phyloP scores from a whole-genome alignment of 2,113 vertebrate species.

The Corythoichthys intestinalis region DNA sequence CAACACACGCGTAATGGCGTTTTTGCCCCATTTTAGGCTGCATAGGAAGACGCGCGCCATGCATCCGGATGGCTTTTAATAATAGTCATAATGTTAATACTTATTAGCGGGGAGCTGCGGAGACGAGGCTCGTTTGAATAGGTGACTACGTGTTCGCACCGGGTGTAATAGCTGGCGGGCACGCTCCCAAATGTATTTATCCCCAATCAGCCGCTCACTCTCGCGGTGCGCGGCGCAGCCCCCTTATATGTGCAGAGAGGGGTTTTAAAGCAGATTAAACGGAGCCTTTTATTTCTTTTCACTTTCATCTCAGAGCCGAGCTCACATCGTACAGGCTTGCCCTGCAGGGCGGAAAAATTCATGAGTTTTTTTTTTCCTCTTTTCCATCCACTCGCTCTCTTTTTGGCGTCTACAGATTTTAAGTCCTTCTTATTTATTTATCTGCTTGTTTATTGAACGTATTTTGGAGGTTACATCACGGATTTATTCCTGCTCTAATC shows the following conservation, averaged over 20 bases:
- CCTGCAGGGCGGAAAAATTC: conserved; percentile 85
- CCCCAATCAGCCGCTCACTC: conserved; percentile 92
- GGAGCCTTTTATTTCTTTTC: conserved; percentile 96
- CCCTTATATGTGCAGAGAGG: conserved; percentile 83
- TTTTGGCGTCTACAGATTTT: conserved; percentile 75
- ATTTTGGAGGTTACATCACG: conserved; percentile 59
- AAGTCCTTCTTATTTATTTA: conserved; percentile 75
- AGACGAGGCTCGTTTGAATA: conserved; percentile 84
- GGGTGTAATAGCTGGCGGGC: conserved; percentile 92
- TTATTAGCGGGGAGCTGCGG: conserved; percentile 94
- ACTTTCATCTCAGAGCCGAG: conserved; percentile 98
- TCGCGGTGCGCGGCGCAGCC: conserved; percentile 88
- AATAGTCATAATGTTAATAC: conserved; percentile 88
- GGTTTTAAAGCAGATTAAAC: conserved; percentile 98
- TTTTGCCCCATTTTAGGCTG: conserved; percentile 18
- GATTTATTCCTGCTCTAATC: conserved; percentile 61
- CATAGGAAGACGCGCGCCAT: conserved; percentile 65
- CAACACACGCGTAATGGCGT: conserved; percentile 61
- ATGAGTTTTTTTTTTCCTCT: conserved; percentile 74
- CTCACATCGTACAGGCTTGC: conserved; percentile 81
- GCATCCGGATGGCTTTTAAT: conserved; percentile 89
- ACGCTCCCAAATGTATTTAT: conserved; percentile 96
- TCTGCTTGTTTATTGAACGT: conserved; percentile 73
- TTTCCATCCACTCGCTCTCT: conserved; percentile 38
- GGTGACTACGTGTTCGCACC: conserved; percentile 84